A percentile compares a stretch with the other conserved stretches of the same genome.
These are phyloP conservation scores for Arctopsyche grandis DNA, from an alignment of 1,140 invertebrate genomes.

Conservation along the genomic window DNA sequence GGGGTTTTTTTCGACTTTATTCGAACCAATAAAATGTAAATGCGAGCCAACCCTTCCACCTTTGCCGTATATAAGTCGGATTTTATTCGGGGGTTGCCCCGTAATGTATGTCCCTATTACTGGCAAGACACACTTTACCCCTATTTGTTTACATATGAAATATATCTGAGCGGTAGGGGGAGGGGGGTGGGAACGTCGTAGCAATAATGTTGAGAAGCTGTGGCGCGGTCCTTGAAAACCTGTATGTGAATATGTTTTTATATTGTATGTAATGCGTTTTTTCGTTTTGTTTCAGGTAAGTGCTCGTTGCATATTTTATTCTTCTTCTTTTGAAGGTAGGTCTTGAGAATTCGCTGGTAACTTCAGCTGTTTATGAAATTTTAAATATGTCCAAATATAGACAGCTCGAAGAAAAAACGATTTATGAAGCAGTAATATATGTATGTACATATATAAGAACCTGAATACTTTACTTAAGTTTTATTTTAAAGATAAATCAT, in stretches of 20 bases:
- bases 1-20: constrained; percentile 25
- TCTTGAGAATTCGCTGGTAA: not conserved
- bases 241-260: not conserved
- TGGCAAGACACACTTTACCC: constrained; percentile 20
- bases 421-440: too few species aligned
- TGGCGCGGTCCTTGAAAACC: not conserved
- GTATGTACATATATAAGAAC: too few species aligned
- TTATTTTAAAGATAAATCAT: too few species aligned
- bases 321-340: not conserved
- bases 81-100: constrained; percentile 13
- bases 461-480: too few species aligned
- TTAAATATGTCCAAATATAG: too few species aligned
- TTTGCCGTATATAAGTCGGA: constrained; percentile 19
- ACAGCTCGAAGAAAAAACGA: too few species aligned
- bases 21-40: constrained; percentile 35
- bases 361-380: too few species aligned
- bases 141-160: constrained; percentile 32
- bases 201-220: constrained; percentile 10
- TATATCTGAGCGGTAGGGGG: not conserved
- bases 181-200: not conserved
- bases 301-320: constrained; percentile 4
- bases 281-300: constrained; percentile 19
- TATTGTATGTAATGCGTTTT: constrained; percentile 15
- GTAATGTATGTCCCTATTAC: constrained; percentile 32
- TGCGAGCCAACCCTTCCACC: constrained; percentile 26